Evolutionary conservation across 2,113 vertebrate genomes (phyloP), one percentile per base, ranked within the genome.

Genomic region (Motacilla alba): DNA sequence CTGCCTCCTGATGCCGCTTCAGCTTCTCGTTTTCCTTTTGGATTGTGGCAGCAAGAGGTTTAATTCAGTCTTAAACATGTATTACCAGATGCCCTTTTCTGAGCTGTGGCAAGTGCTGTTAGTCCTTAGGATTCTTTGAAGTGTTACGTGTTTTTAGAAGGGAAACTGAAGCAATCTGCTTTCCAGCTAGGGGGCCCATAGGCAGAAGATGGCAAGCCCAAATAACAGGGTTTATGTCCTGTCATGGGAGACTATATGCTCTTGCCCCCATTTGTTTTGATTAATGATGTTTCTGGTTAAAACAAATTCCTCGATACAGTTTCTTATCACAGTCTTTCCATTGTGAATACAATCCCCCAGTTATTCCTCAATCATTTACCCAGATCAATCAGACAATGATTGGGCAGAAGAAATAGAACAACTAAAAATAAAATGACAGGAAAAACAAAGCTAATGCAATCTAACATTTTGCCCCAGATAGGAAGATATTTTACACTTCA

Each of bases 1-100:
- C 90, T 96, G 96, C 95, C 76, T 90, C 94, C 90, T 81, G 83
- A 93, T 79, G 87, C 64, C 84, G 47, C 64, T 85, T 90, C n/a
- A 27, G 30, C 46, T 75, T 91, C 43, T 24, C 47, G 39, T 91
- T 84, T 77, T 64, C 37, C 9, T 72, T 91, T 76, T 22, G 22
- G 68, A 93, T 15, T 0, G 0, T 67, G 63, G 67, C 72, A 83
- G 50, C 0, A 0, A 73, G 73, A 90, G 82, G 31, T 84, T 86
- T 93, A 67, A 58, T 88, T 94, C 68, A 52, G 46, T 47, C 76
- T 68, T 75, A 75, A 86, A 76, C 24, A 4, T 13, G n/a, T 67
- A 50, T 74, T 91, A 23, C 49, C 56, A 81, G 68, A 31, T 49
- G 28, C 67, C 44, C 44, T 88, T 83, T 89, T 43, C 69, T 82